Percentiles rank a stretch among this genome's conserved stretches.
phyloP scores from a whole-genome alignment of 2,797 vertebrate genomes.

The Cossypha dichroa region DNA sequence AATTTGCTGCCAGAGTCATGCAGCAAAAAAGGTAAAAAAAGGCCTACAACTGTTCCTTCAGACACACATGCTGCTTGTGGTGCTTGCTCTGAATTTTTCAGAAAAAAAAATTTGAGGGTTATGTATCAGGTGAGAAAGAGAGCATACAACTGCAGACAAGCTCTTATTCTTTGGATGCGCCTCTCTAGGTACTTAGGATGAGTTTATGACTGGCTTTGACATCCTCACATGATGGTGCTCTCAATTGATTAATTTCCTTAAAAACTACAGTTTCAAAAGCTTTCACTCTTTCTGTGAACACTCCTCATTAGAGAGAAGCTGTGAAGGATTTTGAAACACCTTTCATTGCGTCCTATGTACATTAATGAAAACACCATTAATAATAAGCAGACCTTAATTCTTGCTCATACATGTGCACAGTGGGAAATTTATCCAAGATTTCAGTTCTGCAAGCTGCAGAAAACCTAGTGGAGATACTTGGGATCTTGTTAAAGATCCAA shows the following conservation, averaged over 20 bases:
- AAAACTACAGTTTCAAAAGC: not conserved
- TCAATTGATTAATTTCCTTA: not conserved
- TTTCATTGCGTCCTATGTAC: not conserved
- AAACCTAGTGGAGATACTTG: not conserved
- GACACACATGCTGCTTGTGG: not conserved
- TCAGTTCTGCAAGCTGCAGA: not conserved
- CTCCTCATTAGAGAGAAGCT: not conserved
- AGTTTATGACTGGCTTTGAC: not conserved
- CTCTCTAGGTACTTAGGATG: not conserved
- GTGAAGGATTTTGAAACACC: not conserved
- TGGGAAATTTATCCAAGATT: not conserved
- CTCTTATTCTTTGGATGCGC: not conserved
- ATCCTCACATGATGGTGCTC: not conserved
- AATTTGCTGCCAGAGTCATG: not conserved
- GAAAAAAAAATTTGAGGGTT: not conserved
- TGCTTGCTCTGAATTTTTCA: not conserved
- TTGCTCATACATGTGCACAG: not conserved
- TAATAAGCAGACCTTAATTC: not conserved
- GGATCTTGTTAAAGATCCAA: not conserved
- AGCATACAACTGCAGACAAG: not conserved
- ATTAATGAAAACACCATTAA: not conserved
- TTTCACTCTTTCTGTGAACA: not conserved
- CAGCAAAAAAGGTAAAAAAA: not conserved
- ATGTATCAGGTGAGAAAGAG: not conserved
- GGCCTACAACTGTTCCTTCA: not conserved